A percentile compares a stretch with the other conserved stretches of the same genome.
phyloP scores from a whole-genome alignment of 2,113 vertebrate genomes.

The Callithrix jacchus region DNA sequence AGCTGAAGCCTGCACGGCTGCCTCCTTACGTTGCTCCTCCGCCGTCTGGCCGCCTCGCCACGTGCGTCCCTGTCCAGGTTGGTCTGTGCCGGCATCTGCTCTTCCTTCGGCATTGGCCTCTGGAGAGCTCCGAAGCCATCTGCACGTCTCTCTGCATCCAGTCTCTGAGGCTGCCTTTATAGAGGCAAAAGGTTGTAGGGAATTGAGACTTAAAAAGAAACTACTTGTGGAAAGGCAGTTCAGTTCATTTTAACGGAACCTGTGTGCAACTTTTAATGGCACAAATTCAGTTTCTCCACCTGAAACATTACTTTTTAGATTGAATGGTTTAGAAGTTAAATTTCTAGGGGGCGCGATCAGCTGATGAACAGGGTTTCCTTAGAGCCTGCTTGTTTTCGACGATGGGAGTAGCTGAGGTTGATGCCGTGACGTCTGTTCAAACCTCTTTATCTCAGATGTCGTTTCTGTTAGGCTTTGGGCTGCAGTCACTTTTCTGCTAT shows the following conservation, averaged over 20 bases:
- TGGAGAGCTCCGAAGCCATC: neutral
- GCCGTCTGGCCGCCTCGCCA: neutral
- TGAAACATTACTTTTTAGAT: no score
- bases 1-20: neutral
- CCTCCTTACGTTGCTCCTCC: neutral
- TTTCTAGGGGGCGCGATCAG: no score
- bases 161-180: neutral
- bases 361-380: no score
- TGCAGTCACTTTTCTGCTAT: fast-evolving
- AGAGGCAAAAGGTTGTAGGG: neutral
- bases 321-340: no score
- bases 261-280: fast-evolving
- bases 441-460: neutral
- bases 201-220: neutral
- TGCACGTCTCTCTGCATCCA: fast-evolving
- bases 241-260: neutral
- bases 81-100: neutral
- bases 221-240: neutral
- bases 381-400: no score
- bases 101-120: neutral
- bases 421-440: neutral
- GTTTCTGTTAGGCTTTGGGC: neutral
- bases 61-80: neutral
- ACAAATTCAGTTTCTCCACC: no score
- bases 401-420: no score